phyloP scores from a whole-genome alignment of 2,888 invertebrate genomes.

The Blastobasis lacticolella region DNA sequence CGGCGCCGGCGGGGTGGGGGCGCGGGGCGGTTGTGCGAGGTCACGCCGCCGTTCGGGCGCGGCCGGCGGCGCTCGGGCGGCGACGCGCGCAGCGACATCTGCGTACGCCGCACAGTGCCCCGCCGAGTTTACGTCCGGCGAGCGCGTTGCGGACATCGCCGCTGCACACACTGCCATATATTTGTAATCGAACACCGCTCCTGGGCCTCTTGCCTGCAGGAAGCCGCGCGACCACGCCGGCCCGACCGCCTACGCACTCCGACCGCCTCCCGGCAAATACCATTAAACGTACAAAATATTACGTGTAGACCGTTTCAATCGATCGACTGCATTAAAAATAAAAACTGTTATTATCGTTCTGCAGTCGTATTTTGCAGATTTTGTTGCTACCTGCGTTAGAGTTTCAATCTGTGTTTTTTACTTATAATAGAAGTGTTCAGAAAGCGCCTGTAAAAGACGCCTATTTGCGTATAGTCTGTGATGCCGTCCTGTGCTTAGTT shows the following conservation, averaged over 20 bases:
- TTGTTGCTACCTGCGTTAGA: slow-evolving; percentile 43
- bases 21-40: slow-evolving; percentile 67
- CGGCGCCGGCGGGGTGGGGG: slow-evolving; percentile 39
- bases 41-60: slow-evolving; percentile 57
- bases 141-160: slow-evolving; percentile 63
- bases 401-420: slow-evolving; percentile 32
- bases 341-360: slow-evolving; percentile 60
- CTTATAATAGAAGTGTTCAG: slow-evolving; percentile 5
- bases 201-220: slow-evolving; percentile 46
- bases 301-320: slow-evolving; percentile 54
- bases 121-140: slow-evolving; percentile 56
- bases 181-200: slow-evolving; percentile 62
- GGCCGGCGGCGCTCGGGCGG: slow-evolving; percentile 37
- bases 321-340: slow-evolving; percentile 69
- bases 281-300: slow-evolving; percentile 22
- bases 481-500: slow-evolving; percentile 68
- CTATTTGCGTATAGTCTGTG: slow-evolving; percentile 28
- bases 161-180: slow-evolving; percentile 64
- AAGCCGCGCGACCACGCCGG: slow-evolving; percentile 27
- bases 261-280: neutral
- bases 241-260: slow-evolving; percentile 23
- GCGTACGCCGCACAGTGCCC: slow-evolving; percentile 56
- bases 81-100: slow-evolving; percentile 48
- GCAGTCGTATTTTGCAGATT: slow-evolving; percentile 52
- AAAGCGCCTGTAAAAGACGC: too few species aligned